Conservation (phyloP, 2,113 vertebrate genomes). For the Cathartes aura region DNA sequence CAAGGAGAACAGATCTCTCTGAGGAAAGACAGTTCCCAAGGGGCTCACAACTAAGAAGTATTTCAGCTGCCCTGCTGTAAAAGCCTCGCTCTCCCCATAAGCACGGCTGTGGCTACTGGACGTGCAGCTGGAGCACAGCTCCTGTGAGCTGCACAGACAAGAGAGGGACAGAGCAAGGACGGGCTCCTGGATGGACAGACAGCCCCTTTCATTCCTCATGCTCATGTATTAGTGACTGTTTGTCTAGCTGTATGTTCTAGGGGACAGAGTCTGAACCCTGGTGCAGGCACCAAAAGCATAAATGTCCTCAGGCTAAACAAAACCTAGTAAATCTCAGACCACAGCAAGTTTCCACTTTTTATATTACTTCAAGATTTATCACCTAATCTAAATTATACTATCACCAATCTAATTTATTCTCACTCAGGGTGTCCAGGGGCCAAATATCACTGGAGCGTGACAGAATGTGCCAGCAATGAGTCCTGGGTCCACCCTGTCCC, state of each 20-base stretch:
- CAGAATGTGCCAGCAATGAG: constrained; percentile 19
- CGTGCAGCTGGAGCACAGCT: neutral
- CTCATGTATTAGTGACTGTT: neutral
- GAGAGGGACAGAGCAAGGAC: neutral
- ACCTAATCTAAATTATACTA: neutral
- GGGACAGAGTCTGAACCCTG: neutral
- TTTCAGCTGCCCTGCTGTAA: constrained; percentile 20
- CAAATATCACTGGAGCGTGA: neutral
- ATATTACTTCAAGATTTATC: neutral
- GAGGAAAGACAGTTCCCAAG: constrained; percentile 38
- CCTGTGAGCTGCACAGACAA: neutral
- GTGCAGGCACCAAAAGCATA: neutral
- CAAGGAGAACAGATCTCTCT: constrained; percentile 39
- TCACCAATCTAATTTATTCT: neutral
- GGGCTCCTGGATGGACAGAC: neutral
- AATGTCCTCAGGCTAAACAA: neutral
- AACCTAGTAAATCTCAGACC: neutral
- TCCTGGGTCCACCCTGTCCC: constrained; percentile 12
- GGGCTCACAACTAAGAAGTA: constrained; percentile 21
- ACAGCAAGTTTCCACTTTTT: neutral
- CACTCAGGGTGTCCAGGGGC: neutral
- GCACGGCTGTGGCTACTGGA: neutral
- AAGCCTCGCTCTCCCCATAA: neutral
- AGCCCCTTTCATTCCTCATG: neutral
- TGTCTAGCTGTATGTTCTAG: neutral